Conservation (phyloP, 2,888 invertebrate genomes). For the Pristionchus arcanus region DNA sequence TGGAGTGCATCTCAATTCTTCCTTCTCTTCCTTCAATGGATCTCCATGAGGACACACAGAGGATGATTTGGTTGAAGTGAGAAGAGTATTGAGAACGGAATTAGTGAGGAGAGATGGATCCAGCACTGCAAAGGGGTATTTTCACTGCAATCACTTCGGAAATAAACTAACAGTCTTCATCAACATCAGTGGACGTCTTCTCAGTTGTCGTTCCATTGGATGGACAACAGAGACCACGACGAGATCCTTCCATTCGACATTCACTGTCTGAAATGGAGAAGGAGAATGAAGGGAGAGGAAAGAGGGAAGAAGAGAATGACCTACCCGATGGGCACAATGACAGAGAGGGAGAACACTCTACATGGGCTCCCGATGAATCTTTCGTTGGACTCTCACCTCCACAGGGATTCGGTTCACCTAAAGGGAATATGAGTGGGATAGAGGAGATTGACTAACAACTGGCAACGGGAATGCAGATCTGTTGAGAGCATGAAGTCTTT, state of each 20-base stretch:
- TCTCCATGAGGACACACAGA: slow-evolving; percentile 11
- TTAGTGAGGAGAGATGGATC: background rate
- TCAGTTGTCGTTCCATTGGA: slow-evolving; percentile 9
- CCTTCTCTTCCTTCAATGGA: slow-evolving; percentile 14
- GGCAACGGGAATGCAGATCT: slow-evolving; percentile 28
- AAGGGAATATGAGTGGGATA: background rate
- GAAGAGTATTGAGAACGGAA: slow-evolving; percentile 7
- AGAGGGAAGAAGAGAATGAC: background rate
- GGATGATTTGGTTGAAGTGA: background rate
- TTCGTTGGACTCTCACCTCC: background rate
- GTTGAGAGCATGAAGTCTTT: slow-evolving; percentile 37
- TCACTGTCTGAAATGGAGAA: background rate
- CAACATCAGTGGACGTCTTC: background rate
- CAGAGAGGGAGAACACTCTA: slow-evolving; percentile 29
- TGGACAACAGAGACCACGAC: slow-evolving; percentile 48
- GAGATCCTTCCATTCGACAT: slow-evolving; percentile 29
- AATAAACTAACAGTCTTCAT: slow-evolving; percentile 11
- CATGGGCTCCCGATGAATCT: background rate
- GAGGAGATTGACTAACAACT: background rate
- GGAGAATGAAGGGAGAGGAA: background rate
- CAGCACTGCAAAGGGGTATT: background rate
- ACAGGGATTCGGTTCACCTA: slow-evolving; percentile 35
- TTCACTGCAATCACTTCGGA: background rate
- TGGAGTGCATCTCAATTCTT: background rate
- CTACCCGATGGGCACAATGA: slow-evolving; percentile 8